Percentiles rank a stretch among this genome's conserved stretches.
phyloP scores from a whole-genome alignment of 1,140 invertebrate genomes.

The Mylabris phalerata region DNA sequence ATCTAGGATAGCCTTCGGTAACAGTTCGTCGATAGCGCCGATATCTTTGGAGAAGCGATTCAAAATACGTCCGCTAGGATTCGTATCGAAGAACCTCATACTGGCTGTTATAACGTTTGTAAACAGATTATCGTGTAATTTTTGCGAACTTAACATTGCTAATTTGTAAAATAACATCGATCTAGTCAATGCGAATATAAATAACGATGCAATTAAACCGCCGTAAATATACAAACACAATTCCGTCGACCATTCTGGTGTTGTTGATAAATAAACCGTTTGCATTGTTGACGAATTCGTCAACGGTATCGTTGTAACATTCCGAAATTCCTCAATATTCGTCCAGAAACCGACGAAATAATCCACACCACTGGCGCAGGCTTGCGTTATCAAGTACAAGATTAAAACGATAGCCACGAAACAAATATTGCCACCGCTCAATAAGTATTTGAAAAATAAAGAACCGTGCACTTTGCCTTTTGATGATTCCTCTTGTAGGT shows the following conservation, averaged over 20 bases:
- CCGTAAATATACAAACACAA: slow-evolving; percentile 48
- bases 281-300: background rate
- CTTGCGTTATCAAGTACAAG: slow-evolving; percentile 60
- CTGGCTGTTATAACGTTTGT: slow-evolving; percentile 49
- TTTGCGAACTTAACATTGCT: slow-evolving; percentile 57
- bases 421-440: slow-evolving; percentile 54
- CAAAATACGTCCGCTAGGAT: slow-evolving; percentile 56
- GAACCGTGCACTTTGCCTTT: slow-evolving; percentile 40
- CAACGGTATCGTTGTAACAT: background rate
- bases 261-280: background rate
- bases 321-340: slow-evolving; percentile 33
- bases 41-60: slow-evolving; percentile 46
- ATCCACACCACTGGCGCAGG: slow-evolving; percentile 62
- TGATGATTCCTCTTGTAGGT: slow-evolving; percentile 38
- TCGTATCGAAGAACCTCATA: slow-evolving; percentile 81
- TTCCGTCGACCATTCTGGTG: slow-evolving; percentile 23
- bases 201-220: slow-evolving; percentile 44
- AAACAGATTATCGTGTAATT: slow-evolving; percentile 64
- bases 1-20: slow-evolving; percentile 61
- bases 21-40: slow-evolving; percentile 57
- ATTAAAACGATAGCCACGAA: slow-evolving; percentile 52
- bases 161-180: slow-evolving; percentile 57
- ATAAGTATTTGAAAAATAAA: slow-evolving; percentile 53
- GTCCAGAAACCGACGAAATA: slow-evolving; percentile 78
- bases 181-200: slow-evolving; percentile 44